Percentiles rank a stretch among this genome's conserved stretches.
Conservation (phyloP, 2,113 vertebrate species). For the Oenanthe oenanthe region DNA sequence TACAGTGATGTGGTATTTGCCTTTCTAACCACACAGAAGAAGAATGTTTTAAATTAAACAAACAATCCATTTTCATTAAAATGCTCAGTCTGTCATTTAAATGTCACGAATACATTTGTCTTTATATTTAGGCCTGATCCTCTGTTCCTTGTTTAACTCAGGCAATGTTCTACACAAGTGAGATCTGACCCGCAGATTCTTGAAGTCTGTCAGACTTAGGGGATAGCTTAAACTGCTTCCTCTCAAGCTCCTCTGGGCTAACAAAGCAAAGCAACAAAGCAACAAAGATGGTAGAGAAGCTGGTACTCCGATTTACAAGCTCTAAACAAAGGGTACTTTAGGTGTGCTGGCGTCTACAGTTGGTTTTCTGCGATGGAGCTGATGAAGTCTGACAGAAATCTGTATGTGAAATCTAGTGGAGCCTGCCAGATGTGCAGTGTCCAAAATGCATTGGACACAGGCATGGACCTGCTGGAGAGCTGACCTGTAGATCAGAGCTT, state of each 20-base stretch:
- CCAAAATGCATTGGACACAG: background rate
- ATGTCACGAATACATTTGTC: background rate
- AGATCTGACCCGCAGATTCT: background rate
- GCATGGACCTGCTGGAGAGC: background rate
- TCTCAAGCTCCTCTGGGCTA: background rate
- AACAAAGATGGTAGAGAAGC: background rate
- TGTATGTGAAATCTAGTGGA: background rate
- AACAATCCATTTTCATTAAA: background rate
- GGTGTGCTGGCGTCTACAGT: background rate
- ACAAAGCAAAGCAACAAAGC: background rate
- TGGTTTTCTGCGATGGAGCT: background rate
- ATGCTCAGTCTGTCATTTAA: background rate
- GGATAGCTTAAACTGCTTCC: background rate
- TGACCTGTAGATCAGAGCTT: background rate
- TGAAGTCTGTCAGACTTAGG: background rate
- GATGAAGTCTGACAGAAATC: background rate
- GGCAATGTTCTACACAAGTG: background rate
- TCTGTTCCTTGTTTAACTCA: background rate
- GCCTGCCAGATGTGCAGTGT: background rate
- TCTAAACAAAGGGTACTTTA: background rate
- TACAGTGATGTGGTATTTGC: background rate
- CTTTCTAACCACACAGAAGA: background rate
- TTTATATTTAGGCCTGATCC: background rate
- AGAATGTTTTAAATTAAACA: conserved; percentile 33
- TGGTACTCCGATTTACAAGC: background rate